These are phyloP conservation scores for Serrognathus titanus DNA, from an alignment of 2,888 invertebrate genomes.

Conservation along the genomic window DNA sequence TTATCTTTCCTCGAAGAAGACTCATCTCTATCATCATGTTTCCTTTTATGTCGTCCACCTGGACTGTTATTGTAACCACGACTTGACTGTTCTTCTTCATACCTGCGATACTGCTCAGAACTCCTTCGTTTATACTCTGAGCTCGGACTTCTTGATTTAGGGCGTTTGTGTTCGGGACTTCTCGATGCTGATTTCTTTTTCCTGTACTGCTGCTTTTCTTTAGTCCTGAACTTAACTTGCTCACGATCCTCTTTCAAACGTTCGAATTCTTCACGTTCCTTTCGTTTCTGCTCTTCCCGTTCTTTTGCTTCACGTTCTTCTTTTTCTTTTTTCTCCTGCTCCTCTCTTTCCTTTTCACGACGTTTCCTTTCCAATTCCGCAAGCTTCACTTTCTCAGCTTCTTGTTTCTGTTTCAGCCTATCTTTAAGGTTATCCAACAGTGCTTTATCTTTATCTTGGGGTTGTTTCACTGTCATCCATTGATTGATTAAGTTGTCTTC, in stretches of 20 bases:
- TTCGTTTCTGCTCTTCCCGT: constrained; percentile 37
- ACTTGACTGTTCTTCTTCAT: constrained; percentile 43
- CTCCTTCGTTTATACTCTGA: constrained; percentile 30
- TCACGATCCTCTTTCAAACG: constrained; percentile 36
- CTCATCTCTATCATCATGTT: constrained; percentile 18
- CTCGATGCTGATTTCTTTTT: constrained; percentile 29
- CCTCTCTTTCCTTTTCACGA: constrained; percentile 46
- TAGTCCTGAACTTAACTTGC: constrained; percentile 44
- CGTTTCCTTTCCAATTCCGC: constrained; percentile 41
- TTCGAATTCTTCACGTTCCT: constrained; percentile 43
- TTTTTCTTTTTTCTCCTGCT: constrained; percentile 41
- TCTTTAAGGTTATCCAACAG: constrained; percentile 53
- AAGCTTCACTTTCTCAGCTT: constrained; percentile 44
- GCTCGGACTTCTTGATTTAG: constrained; percentile 28
- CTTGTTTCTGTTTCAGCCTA: constrained; percentile 53
- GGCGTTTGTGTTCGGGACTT: constrained; percentile 27
- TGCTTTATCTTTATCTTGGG: constrained; percentile 49
- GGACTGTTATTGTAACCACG: constrained; percentile 21
- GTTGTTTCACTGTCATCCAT: constrained; percentile 53
- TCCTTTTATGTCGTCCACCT: constrained; percentile 27
- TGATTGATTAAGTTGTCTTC: constrained; percentile 48
- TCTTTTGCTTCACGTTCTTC: constrained; percentile 42
- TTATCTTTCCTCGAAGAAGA: constrained; percentile 24
- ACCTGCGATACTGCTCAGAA: constrained; percentile 28
- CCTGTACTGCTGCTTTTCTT: constrained; percentile 40